Evolutionary conservation across 2,888 invertebrate genomes (phyloP).

Genomic region (Apamea anceps): DNA sequence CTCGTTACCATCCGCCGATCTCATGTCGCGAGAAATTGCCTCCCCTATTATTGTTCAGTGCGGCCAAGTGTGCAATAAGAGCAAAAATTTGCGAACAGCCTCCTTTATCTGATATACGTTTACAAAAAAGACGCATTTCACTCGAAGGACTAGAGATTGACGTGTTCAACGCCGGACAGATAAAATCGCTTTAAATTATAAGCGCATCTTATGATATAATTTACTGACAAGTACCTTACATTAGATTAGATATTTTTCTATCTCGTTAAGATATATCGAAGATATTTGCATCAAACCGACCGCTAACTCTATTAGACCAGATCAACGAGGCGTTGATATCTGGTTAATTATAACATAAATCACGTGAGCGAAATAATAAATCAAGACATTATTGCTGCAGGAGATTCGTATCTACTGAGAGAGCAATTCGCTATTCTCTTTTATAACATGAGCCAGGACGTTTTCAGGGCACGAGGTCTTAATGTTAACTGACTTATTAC

Average conservation of each 20-base stretch:
- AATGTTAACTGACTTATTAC: slow-evolving; percentile 72
- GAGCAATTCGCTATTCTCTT: slow-evolving; percentile 65
- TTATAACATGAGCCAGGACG: slow-evolving; percentile 63
- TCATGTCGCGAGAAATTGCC: slow-evolving; percentile 82
- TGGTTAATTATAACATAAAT: slow-evolving; percentile 69
- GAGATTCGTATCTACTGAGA: slow-evolving; percentile 59
- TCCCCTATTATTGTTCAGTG: slow-evolving; percentile 80
- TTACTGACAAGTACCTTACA: slow-evolving; percentile 49
- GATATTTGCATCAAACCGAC: slow-evolving; percentile 58
- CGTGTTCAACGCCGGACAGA: slow-evolving; percentile 44
- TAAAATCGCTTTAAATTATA: slow-evolving; percentile 49
- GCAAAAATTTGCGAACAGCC: slow-evolving; percentile 78
- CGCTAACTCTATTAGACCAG: slow-evolving; percentile 54
- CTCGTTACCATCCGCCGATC: slow-evolving; percentile 82
- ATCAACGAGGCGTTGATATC: slow-evolving; percentile 63
- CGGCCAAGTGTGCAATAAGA: slow-evolving; percentile 79
- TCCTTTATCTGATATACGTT: slow-evolving; percentile 72
- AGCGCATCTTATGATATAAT: slow-evolving; percentile 45
- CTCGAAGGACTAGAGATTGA: slow-evolving; percentile 54
- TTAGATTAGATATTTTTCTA: slow-evolving; percentile 49
- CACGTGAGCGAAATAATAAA: slow-evolving; percentile 69
- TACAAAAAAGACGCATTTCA: slow-evolving; percentile 59
- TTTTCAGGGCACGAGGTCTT: slow-evolving; percentile 75
- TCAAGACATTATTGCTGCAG: slow-evolving; percentile 67
- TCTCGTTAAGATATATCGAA: slow-evolving; percentile 43